Evolutionary conservation across 2,113 vertebrate species (phyloP).

Genomic region (Oncorhynchus kisutch): DNA sequence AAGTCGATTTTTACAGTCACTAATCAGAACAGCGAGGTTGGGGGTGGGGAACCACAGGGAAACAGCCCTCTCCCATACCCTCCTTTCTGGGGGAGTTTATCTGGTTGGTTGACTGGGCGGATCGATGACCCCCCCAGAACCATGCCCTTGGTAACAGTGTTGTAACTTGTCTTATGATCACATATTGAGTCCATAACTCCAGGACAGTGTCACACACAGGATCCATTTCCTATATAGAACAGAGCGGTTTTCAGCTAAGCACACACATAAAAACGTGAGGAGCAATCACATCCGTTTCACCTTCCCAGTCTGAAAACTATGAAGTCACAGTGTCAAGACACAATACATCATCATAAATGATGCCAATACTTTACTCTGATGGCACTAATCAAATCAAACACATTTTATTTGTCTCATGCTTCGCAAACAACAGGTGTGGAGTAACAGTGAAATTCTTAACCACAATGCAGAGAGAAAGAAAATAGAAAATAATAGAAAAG

Average conservation of each 20-base stretch:
- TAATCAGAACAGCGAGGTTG: constrained; percentile 48
- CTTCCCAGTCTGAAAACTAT: not conserved
- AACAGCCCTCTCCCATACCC: constrained; percentile 4
- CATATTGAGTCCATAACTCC: constrained; percentile 32
- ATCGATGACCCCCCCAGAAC: constrained; percentile 25
- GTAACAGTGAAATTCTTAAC: too few species aligned
- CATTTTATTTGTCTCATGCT: too few species aligned
- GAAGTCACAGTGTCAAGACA: not conserved
- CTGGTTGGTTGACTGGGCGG: constrained; percentile 10
- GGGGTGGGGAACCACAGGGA: not conserved
- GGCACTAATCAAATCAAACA: too few species aligned
- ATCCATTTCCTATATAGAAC: constrained; percentile 13
- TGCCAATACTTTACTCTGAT: not conserved
- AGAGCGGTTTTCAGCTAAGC: constrained; percentile 7
- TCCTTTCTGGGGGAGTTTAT: too few species aligned
- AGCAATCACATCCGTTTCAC: not conserved
- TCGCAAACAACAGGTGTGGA: too few species aligned
- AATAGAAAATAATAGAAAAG: too few species aligned
- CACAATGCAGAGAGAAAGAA: too few species aligned
- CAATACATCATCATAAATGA: not conserved
- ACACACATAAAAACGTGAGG: not conserved
- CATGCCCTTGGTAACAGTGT: constrained; percentile 22
- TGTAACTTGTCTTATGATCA: constrained; percentile 1
- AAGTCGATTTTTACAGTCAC: constrained; percentile 61
- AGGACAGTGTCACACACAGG: constrained; percentile 10